Conservation (phyloP, 2,113 vertebrate genomes). For the Mormyrus lacerda region DNA sequence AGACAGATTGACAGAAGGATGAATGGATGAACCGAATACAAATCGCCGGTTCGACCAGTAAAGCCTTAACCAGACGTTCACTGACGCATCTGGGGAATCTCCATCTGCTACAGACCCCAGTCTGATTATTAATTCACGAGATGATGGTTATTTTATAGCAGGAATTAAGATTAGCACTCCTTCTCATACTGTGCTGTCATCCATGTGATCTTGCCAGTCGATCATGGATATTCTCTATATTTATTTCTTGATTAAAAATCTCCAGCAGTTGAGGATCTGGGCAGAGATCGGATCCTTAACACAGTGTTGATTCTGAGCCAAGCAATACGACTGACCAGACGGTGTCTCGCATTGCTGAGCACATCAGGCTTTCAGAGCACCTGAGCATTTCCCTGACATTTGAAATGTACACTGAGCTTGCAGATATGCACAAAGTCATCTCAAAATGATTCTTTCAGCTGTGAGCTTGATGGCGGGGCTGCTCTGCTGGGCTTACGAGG, state of each 20-base stretch:
- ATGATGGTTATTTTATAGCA: background rate
- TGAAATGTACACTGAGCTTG: background rate
- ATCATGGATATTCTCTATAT: background rate
- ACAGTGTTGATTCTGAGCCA: background rate
- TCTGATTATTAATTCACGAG: background rate
- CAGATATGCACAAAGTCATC: background rate
- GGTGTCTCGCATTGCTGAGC: background rate
- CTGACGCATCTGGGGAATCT: background rate
- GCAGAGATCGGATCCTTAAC: background rate
- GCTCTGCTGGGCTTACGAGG: no score
- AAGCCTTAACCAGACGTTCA: background rate
- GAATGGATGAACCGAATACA: background rate
- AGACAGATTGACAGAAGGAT: background rate
- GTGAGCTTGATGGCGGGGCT: background rate
- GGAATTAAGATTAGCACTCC: background rate
- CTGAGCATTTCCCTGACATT: background rate
- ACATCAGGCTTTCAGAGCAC: background rate
- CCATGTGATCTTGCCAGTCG: background rate
- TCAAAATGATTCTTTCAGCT: background rate
- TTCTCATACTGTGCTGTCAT: background rate
- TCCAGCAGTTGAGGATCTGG: background rate
- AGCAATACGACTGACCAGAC: background rate
- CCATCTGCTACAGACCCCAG: background rate
- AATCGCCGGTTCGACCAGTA: background rate
- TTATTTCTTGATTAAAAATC: background rate